These are phyloP conservation scores for Mustelus asterias DNA, from an alignment of 2,113 vertebrate genomes.

Conservation along the genomic window DNA sequence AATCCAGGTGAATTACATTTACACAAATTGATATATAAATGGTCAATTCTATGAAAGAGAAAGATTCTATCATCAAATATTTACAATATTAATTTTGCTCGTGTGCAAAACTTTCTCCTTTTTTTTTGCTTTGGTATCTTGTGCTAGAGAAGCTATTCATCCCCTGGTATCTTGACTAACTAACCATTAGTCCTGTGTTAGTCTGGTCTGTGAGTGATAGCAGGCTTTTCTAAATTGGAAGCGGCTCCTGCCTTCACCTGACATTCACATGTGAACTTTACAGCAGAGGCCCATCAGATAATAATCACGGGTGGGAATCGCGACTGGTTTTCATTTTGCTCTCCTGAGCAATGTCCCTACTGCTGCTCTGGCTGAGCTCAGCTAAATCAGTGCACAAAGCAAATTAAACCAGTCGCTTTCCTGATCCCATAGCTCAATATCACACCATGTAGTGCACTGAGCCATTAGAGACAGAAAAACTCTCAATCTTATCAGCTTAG, in stretches of 20 bases:
- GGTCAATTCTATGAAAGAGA: background rate
- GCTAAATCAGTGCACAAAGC: background rate
- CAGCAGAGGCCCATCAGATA: background rate
- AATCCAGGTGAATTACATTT: background rate
- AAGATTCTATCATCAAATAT: background rate
- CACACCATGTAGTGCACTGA: background rate
- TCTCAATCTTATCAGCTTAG: background rate
- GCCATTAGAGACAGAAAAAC: background rate
- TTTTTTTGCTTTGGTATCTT: background rate
- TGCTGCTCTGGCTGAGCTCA: background rate
- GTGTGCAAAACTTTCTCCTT: background rate
- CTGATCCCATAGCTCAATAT: background rate
- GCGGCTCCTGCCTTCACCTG: background rate
- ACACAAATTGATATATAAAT: background rate
- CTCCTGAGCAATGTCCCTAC: background rate
- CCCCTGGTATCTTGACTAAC: background rate
- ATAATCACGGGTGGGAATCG: background rate
- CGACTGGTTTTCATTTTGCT: background rate
- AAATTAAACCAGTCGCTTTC: background rate
- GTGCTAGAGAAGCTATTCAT: background rate
- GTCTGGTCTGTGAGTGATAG: background rate
- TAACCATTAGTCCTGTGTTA: background rate
- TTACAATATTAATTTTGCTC: background rate
- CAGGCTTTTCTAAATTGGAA: background rate
- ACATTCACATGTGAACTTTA: background rate